Evolutionary conservation across 2,797 vertebrate genomes (phyloP).

Genomic region (Poecilia velifera): DNA sequence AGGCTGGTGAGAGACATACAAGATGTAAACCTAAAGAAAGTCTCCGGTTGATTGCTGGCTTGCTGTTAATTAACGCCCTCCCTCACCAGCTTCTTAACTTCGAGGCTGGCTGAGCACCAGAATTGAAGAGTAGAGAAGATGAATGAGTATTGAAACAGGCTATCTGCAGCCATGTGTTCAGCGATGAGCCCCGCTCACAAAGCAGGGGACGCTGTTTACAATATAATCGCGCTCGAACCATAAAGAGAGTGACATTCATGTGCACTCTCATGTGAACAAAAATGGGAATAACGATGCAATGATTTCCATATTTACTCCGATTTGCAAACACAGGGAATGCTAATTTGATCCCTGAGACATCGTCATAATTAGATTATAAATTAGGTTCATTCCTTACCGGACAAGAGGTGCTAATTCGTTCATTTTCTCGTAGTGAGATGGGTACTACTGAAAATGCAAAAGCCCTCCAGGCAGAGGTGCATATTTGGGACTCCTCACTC

Average conservation of each 20-base stretch:
- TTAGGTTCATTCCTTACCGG: slow-evolving; percentile 73
- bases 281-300: slow-evolving; percentile 57
- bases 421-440: slow-evolving; percentile 45
- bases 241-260: slow-evolving; percentile 64
- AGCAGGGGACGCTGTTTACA: slow-evolving; percentile 61
- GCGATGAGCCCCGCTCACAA: slow-evolving; percentile 45
- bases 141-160: slow-evolving; percentile 73
- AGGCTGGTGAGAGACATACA: slow-evolving; percentile 38
- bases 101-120: slow-evolving; percentile 74
- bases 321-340: slow-evolving; percentile 67
- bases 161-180: slow-evolving; percentile 64
- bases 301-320: slow-evolving; percentile 71
- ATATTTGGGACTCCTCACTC: slow-evolving; percentile 21
- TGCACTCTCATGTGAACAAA: slow-evolving; percentile 56
- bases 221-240: slow-evolving; percentile 55
- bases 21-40: slow-evolving; percentile 61
- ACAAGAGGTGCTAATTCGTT: slow-evolving; percentile 74
- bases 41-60: slow-evolving; percentile 51
- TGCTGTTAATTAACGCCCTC: slow-evolving; percentile 72
- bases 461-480: slow-evolving; percentile 36
- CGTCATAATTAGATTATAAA: slow-evolving; percentile 77
- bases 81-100: slow-evolving; percentile 51
- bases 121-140: slow-evolving; percentile 71
- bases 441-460: slow-evolving; percentile 19
- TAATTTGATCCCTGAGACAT: slow-evolving; percentile 73